A percentile compares a stretch with the other conserved stretches of the same genome.
Conservation (phyloP, 1,140 invertebrate species). For the Ctenoplectra terminalis region DNA sequence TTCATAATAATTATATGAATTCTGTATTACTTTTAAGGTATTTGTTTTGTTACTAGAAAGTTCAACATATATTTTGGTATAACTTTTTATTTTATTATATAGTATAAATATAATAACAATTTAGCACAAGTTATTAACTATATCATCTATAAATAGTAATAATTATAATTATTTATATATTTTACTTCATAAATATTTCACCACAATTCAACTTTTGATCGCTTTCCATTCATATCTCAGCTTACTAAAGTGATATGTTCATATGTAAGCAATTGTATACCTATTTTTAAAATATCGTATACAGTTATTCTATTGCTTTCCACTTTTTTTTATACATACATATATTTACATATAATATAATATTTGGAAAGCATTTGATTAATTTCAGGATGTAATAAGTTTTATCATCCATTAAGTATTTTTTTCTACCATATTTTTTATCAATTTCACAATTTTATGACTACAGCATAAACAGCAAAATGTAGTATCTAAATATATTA, state of each 20-base stretch:
- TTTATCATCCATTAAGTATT: neutral
- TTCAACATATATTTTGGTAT: neutral
- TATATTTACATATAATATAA: conserved; percentile 4
- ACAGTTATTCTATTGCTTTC: neutral
- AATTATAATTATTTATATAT: neutral
- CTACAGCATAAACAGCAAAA: neutral
- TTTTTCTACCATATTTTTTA: neutral
- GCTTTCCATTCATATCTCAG: neutral
- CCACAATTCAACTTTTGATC: neutral
- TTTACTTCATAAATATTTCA: conserved; percentile 8
- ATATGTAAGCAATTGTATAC: neutral
- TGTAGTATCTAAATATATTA: neutral
- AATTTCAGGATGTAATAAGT: neutral
- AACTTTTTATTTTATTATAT: too few relatives aligned
- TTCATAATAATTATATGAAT: conserved; percentile 1
- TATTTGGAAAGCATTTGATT: neutral
- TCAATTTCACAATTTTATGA: neutral
- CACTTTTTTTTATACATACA: neutral
- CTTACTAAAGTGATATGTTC: neutral
- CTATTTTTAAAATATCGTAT: neutral
- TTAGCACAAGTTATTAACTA: neutral
- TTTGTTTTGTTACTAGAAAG: neutral
- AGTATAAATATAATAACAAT: neutral
- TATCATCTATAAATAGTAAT: neutral
- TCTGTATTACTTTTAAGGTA: neutral